A percentile compares a stretch with the other conserved stretches of the same genome.
Conservation (phyloP, 2,113 vertebrate genomes). For the Sterrhoptilus dennistouni region DNA sequence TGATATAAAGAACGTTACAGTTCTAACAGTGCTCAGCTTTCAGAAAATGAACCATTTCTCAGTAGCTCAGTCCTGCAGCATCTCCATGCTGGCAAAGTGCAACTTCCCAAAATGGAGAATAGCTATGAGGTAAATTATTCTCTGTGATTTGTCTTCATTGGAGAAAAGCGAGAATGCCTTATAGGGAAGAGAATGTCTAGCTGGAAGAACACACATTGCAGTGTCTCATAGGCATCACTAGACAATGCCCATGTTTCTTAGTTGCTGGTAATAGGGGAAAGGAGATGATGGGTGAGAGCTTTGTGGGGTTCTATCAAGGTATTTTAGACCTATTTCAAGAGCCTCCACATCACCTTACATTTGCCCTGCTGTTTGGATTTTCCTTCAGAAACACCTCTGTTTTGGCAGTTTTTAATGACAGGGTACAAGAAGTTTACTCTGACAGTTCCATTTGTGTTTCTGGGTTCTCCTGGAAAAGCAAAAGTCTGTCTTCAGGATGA, state of each 20-base stretch:
- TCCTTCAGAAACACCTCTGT: background rate
- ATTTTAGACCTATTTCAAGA: background rate
- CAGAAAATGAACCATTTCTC: background rate
- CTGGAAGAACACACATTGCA: background rate
- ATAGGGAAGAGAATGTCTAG: background rate
- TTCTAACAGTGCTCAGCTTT: background rate
- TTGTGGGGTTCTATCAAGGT: background rate
- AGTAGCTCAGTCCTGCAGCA: background rate
- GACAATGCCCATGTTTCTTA: background rate
- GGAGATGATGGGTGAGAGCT: background rate
- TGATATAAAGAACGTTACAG: background rate
- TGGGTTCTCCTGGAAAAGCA: background rate
- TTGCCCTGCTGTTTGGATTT: background rate
- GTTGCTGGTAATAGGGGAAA: background rate
- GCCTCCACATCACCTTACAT: background rate
- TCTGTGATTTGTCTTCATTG: background rate
- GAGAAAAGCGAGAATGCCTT: background rate
- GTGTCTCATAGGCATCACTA: background rate
- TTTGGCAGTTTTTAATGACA: background rate
- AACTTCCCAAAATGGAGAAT: background rate
- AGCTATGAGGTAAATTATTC: background rate
- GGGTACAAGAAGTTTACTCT: background rate
- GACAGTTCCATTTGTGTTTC: background rate
- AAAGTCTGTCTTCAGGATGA: background rate
- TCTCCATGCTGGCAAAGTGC: background rate